Base-by-base conservation (phyloP, 2,888 invertebrate genomes). In the Pseudococcus longispinus region DNA sequence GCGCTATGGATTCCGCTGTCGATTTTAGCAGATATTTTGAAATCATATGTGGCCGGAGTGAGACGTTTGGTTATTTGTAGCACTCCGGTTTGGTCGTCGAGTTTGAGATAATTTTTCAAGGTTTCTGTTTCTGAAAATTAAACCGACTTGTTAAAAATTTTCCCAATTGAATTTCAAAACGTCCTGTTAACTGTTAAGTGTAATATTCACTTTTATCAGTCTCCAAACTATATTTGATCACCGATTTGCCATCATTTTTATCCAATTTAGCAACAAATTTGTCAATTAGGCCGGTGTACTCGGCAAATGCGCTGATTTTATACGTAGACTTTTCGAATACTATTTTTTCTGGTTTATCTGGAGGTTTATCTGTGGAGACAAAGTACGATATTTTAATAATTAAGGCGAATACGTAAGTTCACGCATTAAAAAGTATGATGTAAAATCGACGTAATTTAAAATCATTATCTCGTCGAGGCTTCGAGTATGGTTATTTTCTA, bases 311-410 rank as follows among this genome's bases (percentile, higher is more conserved):
- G 9, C n/a, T 42, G 9, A 80, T 80, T 29, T 80, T 42, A 13
- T 80, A 80, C 0, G 11, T 8, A 3, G 77, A 1, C 9, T 42
- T 37, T n/a, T 80, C 42, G 18, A 80, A 80, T 1, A 11, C 42
- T 20, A 80, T 42, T 80, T 80, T 80, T 42, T 80, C 37, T 23
- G 77, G 70, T 70, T 70, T 80, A 42, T 80, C 77, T 1, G 77
- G 20, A 20, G 42, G 42, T 42, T 42, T 80, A 42, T 42, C 77
- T 42, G 42, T 18, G 23, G 20, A 60, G 6, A 60, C 9, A 5
- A 55, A 2, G 5, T 51, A 55, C 6, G 13, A 60, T 9, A 60
- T 60, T 60, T 1, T 60, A 23, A 60, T 60, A 9, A 23, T 60
- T 60, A 9, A 9, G 23, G 9, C n/a, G 5, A 55, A 2, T 55